Percentiles rank a stretch among this genome's conserved stretches.
Evolutionary conservation across 2,113 vertebrate species (phyloP).

Genomic region (Misgurnus mizolepis): DNA sequence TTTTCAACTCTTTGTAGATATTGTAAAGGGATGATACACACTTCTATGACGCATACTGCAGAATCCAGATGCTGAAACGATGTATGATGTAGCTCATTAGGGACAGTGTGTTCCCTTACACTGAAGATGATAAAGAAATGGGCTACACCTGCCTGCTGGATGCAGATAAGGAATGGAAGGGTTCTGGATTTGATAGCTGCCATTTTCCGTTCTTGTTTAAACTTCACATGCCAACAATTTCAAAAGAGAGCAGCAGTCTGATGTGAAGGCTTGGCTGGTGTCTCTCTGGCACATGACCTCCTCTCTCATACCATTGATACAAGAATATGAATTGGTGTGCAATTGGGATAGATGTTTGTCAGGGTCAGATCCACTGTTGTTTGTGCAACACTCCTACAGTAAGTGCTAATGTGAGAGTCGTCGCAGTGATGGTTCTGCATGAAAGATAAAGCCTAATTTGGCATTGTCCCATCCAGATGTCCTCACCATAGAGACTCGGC

Average conservation of each 20-base stretch:
- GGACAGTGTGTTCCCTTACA: not conserved
- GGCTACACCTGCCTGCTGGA: not conserved
- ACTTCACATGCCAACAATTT: not conserved
- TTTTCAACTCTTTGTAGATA: not conserved
- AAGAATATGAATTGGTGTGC: not conserved
- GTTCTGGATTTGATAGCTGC: conserved; percentile 7
- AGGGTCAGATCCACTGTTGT: not conserved
- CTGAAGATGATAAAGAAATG: not conserved
- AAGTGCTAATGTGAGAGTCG: not conserved
- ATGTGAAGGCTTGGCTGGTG: conserved; percentile 1
- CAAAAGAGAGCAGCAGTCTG: not conserved
- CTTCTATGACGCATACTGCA: not conserved
- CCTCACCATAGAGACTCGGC: conserved; percentile 29
- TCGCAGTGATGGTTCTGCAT: not conserved
- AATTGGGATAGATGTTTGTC: not conserved
- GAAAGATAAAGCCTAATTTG: not conserved
- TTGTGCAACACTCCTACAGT: no score
- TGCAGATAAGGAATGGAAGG: not conserved
- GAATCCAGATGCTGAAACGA: not conserved
- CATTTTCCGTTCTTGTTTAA: conserved; percentile 2
- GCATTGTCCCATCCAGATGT: conserved; percentile 47
- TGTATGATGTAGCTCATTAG: not conserved
- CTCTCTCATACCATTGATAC: conserved; percentile 28
- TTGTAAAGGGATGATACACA: no score
- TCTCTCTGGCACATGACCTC: conserved; percentile 24